phyloP scores from a whole-genome alignment of 2,113 vertebrate species.

The Planiliza haematocheilus region DNA sequence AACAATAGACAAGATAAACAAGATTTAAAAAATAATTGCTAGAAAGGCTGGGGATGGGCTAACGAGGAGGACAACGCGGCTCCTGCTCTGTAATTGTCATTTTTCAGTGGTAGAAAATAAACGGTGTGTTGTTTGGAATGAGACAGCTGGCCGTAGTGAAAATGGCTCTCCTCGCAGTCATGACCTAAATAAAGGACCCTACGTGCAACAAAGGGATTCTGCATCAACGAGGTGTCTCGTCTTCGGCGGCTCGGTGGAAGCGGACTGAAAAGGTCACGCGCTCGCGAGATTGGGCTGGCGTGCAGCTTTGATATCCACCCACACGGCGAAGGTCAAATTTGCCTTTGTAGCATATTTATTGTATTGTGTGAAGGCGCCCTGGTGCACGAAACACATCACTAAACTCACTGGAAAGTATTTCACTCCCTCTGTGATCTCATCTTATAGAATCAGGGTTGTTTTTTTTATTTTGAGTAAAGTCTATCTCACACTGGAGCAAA shows the following conservation, averaged over 20 bases:
- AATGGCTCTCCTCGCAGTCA: constrained; percentile 15
- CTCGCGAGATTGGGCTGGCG: not conserved
- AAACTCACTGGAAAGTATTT: constrained; percentile 5
- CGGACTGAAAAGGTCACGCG: constrained; percentile 5
- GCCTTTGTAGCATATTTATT: constrained; percentile 13
- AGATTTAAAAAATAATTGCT: not conserved
- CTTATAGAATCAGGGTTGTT: constrained; percentile 15
- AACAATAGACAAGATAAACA: not conserved
- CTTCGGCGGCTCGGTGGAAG: constrained; percentile 13
- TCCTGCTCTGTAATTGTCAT: not conserved
- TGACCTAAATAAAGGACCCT: constrained; percentile 1
- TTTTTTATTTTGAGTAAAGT: constrained; percentile 7
- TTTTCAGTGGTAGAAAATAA: not conserved
- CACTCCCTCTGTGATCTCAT: not conserved
- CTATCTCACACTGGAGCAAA: constrained; percentile 15
- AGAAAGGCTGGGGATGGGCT: not conserved
- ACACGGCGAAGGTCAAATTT: not conserved
- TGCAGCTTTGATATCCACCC: constrained; percentile 14
- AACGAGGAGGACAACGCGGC: not conserved
- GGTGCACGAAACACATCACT: constrained; percentile 10
- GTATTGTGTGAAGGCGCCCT: not conserved
- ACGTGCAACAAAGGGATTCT: constrained; percentile 9
- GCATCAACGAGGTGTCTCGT: not conserved
- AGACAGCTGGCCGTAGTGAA: constrained; percentile 1
- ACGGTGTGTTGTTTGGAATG: not conserved